A percentile compares a stretch with the other conserved stretches of the same genome.
phyloP scores from a whole-genome alignment of 2,888 invertebrate species.

The Lingula anatina region DNA sequence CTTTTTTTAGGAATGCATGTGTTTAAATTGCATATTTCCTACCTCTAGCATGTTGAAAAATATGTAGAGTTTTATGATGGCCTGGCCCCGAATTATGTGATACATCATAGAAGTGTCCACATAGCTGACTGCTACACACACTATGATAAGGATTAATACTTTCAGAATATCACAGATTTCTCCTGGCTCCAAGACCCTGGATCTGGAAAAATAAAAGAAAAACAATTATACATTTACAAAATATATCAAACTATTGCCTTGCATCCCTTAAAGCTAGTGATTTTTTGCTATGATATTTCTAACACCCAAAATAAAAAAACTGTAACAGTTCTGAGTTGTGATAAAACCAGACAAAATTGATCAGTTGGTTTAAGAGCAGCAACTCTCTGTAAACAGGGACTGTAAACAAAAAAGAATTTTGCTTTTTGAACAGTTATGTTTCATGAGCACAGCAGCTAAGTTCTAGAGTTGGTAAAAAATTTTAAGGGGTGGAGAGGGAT shows the following conservation, averaged over 20 bases:
- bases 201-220: constrained; percentile 10
- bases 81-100: constrained; percentile 83
- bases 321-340: too few relatives aligned
- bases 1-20: too few relatives aligned
- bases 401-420: too few relatives aligned
- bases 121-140: constrained; percentile 69
- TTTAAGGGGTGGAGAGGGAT: too few relatives aligned
- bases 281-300: too few relatives aligned
- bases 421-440: too few relatives aligned
- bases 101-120: constrained; percentile 98
- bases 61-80: constrained; percentile 97
- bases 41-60: constrained; percentile 99
- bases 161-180: constrained; percentile 93
- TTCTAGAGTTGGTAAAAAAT: too few relatives aligned
- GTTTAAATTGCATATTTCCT: too few relatives aligned
- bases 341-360: too few relatives aligned
- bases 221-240: neutral
- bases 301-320: neutral
- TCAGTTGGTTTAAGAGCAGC: too few relatives aligned
- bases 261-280: neutral
- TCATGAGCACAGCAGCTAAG: too few relatives aligned
- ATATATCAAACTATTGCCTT: neutral
- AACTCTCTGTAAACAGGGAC: too few relatives aligned
- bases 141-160: constrained; percentile 76
- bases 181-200: constrained; percentile 39